Evolutionary conservation across 2,797 vertebrate genomes (phyloP), one percentile per base, ranked within the genome.

Genomic region (Leptatherina wallacei): DNA sequence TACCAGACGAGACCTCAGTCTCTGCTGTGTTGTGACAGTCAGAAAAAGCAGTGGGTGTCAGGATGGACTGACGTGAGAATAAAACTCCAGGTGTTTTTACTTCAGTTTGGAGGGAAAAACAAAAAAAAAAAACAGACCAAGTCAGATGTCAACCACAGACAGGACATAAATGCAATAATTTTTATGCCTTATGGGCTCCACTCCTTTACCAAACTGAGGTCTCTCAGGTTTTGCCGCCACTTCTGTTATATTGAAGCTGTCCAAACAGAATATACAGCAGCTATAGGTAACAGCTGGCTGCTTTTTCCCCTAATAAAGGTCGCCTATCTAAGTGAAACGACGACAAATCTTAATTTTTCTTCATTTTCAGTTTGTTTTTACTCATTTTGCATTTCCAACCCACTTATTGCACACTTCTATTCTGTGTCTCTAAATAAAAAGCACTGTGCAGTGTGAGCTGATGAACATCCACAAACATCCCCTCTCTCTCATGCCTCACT

Each of bases 1-100:
- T 57, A 78, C 51, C 52, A 59, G 57, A 65, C 49, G 40, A 68
- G 57, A 47, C 63, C 33, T 73, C 24, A 2, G 49, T 66, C 22
- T 83, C 36, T 64, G 75, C 77, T 27, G 24, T 27, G 81, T 77
- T 78, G 74, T 81, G 84, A 89, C 82, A 78, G 84, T 71, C 18
- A 75, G 66, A 80, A 83, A 52, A 68, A 75, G 66, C 61, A 49
- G 68, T 51, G 69, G 35, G 61, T 22, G 82, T 76, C 69, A 75
- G 75, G 73, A 70, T 62, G 73, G 52, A 82, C 47, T 77, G 80
- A 75, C 75, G 65, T 82, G 78, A 72, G 86, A 88, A 88, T 60
- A 36, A 61, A 80, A 64, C 55, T 58, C 65, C 65, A 92, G 91
- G 88, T 92, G 90, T 87, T 85, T 82, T 65, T 72, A 61, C 84